Evolutionary conservation across 2,888 invertebrate species (phyloP).

Genomic region (Saturnia japonica): DNA sequence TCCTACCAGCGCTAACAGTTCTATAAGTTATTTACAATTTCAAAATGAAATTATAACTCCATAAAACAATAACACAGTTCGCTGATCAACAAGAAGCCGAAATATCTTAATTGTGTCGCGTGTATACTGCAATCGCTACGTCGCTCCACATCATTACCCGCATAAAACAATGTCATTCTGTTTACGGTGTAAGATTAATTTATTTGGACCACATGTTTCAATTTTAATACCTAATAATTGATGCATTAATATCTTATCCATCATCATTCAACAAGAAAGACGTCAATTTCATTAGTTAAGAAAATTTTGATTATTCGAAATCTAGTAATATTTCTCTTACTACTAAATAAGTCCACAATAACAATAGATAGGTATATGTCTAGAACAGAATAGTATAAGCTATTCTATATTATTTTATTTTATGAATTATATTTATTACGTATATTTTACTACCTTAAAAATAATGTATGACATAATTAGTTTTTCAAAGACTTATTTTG

Average conservation of each 20-base stretch:
- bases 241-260: not conserved
- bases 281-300: too few species aligned
- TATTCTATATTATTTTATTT: too few species aligned
- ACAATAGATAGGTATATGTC: not conserved
- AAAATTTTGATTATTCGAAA: too few species aligned
- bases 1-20: not conserved
- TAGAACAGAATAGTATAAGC: too few species aligned
- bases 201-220: not conserved
- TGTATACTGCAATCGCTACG: not conserved
- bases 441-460: not conserved
- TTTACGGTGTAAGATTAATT: constrained; percentile 15
- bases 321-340: not conserved
- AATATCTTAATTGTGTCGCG: constrained; percentile 44
- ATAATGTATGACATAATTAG: not conserved
- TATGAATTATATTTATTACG: not conserved
- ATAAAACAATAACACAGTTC: constrained; percentile 30
- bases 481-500: not conserved
- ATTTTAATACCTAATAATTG: not conserved
- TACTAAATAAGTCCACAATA: not conserved
- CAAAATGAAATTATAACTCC: constrained; percentile 9
- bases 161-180: constrained; percentile 7
- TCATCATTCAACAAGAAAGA: not conserved
- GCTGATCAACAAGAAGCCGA: constrained; percentile 43
- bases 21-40: not conserved
- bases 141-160: constrained; percentile 16